Percentiles rank a stretch among this genome's conserved stretches.
Conservation (phyloP, 2,888 invertebrate genomes). For the Patella ulyssiponensis region DNA sequence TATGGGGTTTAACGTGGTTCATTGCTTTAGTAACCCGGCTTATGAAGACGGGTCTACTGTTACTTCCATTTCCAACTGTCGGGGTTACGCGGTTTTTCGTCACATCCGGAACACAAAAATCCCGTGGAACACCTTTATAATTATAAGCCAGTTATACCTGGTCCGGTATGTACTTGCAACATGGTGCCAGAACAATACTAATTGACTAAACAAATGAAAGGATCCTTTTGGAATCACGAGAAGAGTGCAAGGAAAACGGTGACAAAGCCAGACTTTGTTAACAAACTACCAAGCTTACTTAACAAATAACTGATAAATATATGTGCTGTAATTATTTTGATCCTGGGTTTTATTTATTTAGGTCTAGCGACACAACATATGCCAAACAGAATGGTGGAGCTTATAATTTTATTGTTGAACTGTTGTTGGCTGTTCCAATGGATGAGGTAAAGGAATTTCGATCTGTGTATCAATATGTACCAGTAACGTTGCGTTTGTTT, state of each 20-base stretch:
- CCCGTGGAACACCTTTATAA: too few relatives aligned
- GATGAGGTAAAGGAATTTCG: constrained; percentile 33
- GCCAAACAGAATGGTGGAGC: constrained; percentile 65
- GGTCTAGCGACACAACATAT: constrained; percentile 62
- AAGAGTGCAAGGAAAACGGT: constrained; percentile 9
- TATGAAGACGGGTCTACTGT: too few relatives aligned
- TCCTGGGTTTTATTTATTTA: constrained; percentile 24
- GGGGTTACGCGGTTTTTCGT: too few relatives aligned
- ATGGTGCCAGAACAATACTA: neutral
- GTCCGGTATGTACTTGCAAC: too few relatives aligned
- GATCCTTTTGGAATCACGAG: neutral
- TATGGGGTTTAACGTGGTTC: too few relatives aligned
- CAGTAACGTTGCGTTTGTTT: too few relatives aligned
- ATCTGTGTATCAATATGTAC: too few relatives aligned
- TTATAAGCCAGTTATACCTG: too few relatives aligned
- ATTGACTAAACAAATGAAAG: neutral
- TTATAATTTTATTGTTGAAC: constrained; percentile 52
- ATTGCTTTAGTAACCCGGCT: too few relatives aligned
- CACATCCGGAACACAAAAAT: too few relatives aligned
- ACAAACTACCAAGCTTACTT: neutral
- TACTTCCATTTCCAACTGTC: too few relatives aligned
- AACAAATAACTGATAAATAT: too few relatives aligned
- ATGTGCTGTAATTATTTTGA: neutral
- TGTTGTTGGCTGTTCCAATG: constrained; percentile 40
- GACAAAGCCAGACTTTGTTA: neutral